Evolutionary conservation across 2,797 vertebrate genomes (phyloP).

Genomic region (Melopsittacus undulatus): DNA sequence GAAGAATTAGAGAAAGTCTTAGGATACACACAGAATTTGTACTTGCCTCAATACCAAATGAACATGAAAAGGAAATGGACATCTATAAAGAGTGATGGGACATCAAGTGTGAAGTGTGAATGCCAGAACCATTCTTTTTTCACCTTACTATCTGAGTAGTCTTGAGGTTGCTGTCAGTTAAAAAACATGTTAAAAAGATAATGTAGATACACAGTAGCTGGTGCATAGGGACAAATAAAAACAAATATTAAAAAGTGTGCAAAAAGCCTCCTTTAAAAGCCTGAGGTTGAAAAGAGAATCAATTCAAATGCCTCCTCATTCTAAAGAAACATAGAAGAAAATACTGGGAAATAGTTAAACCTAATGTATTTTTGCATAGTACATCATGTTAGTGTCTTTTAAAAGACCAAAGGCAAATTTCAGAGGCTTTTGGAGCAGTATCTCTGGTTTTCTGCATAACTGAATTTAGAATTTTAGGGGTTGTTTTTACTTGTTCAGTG

Average conservation of each 20-base stretch:
- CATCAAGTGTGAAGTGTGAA: neutral
- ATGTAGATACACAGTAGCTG: neutral
- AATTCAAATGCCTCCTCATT: neutral
- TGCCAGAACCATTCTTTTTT: neutral
- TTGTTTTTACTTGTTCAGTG: neutral
- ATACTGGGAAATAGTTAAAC: neutral
- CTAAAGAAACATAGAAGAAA: neutral
- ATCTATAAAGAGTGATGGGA: neutral
- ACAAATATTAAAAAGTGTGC: constrained; percentile 45
- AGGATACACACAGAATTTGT: neutral
- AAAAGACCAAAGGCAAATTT: neutral
- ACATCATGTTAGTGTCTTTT: neutral
- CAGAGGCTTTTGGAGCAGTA: neutral
- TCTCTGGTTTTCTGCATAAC: neutral
- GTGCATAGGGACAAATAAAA: neutral
- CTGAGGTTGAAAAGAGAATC: constrained; percentile 30
- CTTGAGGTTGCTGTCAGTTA: neutral
- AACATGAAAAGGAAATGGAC: neutral
- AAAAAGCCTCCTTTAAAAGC: constrained; percentile 62
- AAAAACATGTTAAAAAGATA: constrained; percentile 21
- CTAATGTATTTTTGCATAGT: constrained; percentile 6
- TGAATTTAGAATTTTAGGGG: neutral
- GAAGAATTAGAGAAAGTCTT: neutral
- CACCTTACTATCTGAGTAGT: constrained; percentile 12
- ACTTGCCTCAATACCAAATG: neutral